Conservation (phyloP, 2,888 invertebrate genomes). For the Rhamphomyia laevipes region DNA sequence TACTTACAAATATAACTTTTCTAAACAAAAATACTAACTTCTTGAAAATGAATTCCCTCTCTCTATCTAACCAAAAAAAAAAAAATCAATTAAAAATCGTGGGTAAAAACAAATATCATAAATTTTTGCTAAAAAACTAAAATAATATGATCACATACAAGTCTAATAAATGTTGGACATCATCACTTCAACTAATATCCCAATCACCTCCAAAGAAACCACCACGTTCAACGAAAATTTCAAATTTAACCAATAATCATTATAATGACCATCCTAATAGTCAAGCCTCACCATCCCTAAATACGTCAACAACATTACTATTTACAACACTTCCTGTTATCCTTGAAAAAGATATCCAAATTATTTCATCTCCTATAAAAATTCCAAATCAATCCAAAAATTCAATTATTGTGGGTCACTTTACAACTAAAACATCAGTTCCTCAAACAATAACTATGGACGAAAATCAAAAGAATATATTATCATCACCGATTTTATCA, state of each 20-base stretch:
- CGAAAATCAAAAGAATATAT: too few species aligned
- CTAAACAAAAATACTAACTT: conserved; percentile 4
- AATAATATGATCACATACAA: too few species aligned
- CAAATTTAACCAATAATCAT: conserved; percentile 9
- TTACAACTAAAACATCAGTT: conserved; percentile 7
- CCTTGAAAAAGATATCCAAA: conserved; percentile 15
- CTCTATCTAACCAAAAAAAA: neutral
- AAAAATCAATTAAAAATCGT: conserved; percentile 7
- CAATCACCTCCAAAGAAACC: conserved; percentile 36
- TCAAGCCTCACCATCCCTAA: conserved; percentile 5
- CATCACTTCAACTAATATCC: too few species aligned
- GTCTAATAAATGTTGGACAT: too few species aligned
- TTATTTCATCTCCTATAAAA: conserved; percentile 10
- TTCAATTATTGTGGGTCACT: conserved; percentile 11
- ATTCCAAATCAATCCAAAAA: too few species aligned
- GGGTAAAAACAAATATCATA: conserved; percentile 10
- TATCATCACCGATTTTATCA: conserved; percentile 4
- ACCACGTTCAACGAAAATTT: conserved; percentile 26
- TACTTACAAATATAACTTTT: neutral
- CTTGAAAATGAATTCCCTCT: conserved; percentile 8
- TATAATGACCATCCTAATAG: too few species aligned
- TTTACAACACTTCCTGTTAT: conserved; percentile 14
- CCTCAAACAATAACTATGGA: conserved; percentile 1
- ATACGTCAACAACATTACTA: neutral
- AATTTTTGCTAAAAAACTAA: too few species aligned